Percentiles rank a stretch among this genome's conserved stretches.
Conservation (phyloP, 2,888 invertebrate species). For the Tuta absoluta region DNA sequence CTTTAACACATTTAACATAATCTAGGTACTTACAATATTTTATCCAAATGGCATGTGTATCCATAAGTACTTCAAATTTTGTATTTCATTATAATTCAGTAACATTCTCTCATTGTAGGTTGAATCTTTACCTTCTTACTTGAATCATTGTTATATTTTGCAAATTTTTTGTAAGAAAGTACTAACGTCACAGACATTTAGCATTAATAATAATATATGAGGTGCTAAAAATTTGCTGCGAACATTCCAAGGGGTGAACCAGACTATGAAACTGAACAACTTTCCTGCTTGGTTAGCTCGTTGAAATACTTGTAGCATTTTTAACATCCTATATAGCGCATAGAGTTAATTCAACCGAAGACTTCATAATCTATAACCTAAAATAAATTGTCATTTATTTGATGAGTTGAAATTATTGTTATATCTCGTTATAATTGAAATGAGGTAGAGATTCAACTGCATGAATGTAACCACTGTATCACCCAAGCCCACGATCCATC, state of each 20-base stretch:
- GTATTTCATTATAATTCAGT: constrained; percentile 17
- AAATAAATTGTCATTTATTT: too few relatives aligned
- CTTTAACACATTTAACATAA: not conserved
- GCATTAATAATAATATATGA: too few relatives aligned
- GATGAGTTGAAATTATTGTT: too few relatives aligned
- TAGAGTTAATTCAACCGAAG: too few relatives aligned
- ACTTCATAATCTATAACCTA: too few relatives aligned
- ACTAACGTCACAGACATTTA: too few relatives aligned
- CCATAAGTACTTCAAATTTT: constrained; percentile 2
- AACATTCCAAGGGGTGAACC: too few relatives aligned
- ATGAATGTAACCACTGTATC: constrained; percentile 26
- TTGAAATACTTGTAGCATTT: too few relatives aligned
- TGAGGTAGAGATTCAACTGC: constrained; percentile 23
- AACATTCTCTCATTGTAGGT: constrained; percentile 12
- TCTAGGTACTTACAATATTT: not conserved
- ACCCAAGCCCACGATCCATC: constrained; percentile 27
- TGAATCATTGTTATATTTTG: not conserved
- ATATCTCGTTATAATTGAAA: not conserved
- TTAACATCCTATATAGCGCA: too few relatives aligned
- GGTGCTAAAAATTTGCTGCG: too few relatives aligned
- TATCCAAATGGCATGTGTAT: constrained; percentile 9
- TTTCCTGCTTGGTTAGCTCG: too few relatives aligned
- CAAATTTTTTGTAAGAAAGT: not conserved
- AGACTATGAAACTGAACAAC: too few relatives aligned
- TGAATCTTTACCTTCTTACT: constrained; percentile 13